Evolutionary conservation across 2,113 vertebrate species (phyloP).

Genomic region (Cavia aperea): DNA sequence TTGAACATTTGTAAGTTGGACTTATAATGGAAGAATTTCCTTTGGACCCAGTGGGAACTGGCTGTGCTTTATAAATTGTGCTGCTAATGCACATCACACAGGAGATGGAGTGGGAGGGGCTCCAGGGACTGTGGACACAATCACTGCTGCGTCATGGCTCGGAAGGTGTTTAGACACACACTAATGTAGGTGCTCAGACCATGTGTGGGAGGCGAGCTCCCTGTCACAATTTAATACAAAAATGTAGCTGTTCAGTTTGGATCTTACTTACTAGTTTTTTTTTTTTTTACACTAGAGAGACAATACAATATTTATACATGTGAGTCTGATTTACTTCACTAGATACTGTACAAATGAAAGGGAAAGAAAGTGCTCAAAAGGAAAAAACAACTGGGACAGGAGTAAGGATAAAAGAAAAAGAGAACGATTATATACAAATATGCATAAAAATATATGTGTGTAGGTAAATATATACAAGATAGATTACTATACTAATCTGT

Average conservation of each 20-base stretch:
- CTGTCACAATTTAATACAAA: conserved; percentile 57
- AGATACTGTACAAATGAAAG: no score
- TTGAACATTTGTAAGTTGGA: conserved; percentile 67
- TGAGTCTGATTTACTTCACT: no score
- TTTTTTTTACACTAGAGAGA: no score
- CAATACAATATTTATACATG: no score
- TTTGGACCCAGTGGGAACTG: conserved; percentile 58
- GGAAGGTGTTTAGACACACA: conserved; percentile 60
- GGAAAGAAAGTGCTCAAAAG: no score
- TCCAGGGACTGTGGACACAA: conserved; percentile 29
- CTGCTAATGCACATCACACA: conserved; percentile 54
- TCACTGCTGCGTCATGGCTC: conserved; percentile 49
- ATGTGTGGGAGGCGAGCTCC: conserved; percentile 41
- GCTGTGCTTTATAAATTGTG: conserved; percentile 54
- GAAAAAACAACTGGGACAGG: no score
- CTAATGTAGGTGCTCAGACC: conserved; percentile 29
- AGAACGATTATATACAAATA: no score
- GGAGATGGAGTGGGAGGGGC: conserved; percentile 42
- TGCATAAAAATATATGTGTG: no score
- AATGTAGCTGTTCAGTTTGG: not conserved
- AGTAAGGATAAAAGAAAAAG: no score
- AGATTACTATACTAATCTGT: no score
- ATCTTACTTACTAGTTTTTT: no score
- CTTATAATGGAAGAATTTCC: conserved; percentile 71
- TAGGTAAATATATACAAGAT: no score